Evolutionary conservation across 2,797 vertebrate species (phyloP), one percentile per base, ranked within the genome.

Genomic region (Jordanella pulchra): DNA sequence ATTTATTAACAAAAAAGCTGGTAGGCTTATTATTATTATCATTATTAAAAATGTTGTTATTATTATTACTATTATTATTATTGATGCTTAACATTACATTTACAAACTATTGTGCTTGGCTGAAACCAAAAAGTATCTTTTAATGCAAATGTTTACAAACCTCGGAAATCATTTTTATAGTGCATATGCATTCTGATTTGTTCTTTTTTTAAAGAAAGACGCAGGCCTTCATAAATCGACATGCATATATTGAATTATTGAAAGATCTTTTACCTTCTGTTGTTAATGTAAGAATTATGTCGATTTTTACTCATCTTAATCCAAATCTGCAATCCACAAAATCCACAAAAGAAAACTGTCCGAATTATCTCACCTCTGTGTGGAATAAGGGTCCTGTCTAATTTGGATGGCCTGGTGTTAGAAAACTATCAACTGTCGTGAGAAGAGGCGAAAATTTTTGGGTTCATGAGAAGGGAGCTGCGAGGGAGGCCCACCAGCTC

Each of bases 401-500:
- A 25, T 72, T 61, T 42, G 15, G 72, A 30, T 47, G 67, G 66
- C 50, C 56, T 56, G 50, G 35, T 64, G 51, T 35, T 27, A 5
- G 13, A 21, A 3, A n/a, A 44, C 4, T 66, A 71, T 54, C 13
- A 48, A 81, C 82, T 83, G 77, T 80, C 44, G 39, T 77, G 77
- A 77, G 74, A 47, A 73, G 21, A 78, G 73, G 69, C 64, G 69
- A 73, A 64, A 74, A 72, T 67, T n/a, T 74, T 74, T 69, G 74
- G 71, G 86, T 50, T 50, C 48, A 23, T 50, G 48, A 5, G 21
- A 1, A 77, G 81, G 78, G 58, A 79, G 82, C 77, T 70, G 78
- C 83, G 84, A 85, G 88, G 82, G 83, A 87, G 82, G 82, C 83
- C 87, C 65, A 55, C 82, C 80, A 83, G 87, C 85, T 86, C 76